Base-by-base conservation (phyloP, 1,140 invertebrate species). In the Zaprionus ghesquierei region DNA sequence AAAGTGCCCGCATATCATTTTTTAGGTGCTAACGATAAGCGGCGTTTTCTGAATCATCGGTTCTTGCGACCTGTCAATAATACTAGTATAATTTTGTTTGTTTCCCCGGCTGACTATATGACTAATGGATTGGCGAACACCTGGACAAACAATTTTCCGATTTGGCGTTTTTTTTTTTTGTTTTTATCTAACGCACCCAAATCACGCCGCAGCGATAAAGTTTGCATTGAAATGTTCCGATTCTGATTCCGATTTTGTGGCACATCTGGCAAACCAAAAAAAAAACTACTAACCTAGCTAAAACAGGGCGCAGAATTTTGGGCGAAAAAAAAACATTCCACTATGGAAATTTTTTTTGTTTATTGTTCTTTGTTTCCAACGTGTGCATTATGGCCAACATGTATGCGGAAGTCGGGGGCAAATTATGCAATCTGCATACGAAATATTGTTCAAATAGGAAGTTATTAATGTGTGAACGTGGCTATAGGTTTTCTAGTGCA, bases 241-340 rank as follows among this genome's bases (percentile, higher is more conserved):
- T 41, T 15, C 8, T n/a, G 35, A 41, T 41, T 15, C 9, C 46
- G 68, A 72, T 65, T 54, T 66, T 23, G 38, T 33, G 29, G 51
- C 74, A 73, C 74, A 76, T 76, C 74, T 73, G 69, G 61, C 63
- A 33, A n/a, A 15, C n/a, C n/a, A n/a, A n/a, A n/a, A n/a, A n/a
- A n/a, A n/a, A n/a, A n/a, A n/a, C n/a, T n/a, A 29, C 41, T 18
- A 5, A 29, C 35, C n/a, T 15, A 31, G n/a, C 6, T 54, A 9
- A 25, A 41, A 6, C 31, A 51, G 23, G 31, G 41, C 13, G 31
- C 31, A 38, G 8, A 50, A 22, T 22, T 44, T 8, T 44, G 8
- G 0, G 10, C 0, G 12, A 13, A 33, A 33, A 38, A 38, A 51
- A 51, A n/a, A 51, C 12, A 51, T 23, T 49, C 10, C 44, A 10